These are phyloP conservation scores for Taphrorychus bicolor DNA, from an alignment of 2,888 invertebrate genomes.

Conservation along the genomic window DNA sequence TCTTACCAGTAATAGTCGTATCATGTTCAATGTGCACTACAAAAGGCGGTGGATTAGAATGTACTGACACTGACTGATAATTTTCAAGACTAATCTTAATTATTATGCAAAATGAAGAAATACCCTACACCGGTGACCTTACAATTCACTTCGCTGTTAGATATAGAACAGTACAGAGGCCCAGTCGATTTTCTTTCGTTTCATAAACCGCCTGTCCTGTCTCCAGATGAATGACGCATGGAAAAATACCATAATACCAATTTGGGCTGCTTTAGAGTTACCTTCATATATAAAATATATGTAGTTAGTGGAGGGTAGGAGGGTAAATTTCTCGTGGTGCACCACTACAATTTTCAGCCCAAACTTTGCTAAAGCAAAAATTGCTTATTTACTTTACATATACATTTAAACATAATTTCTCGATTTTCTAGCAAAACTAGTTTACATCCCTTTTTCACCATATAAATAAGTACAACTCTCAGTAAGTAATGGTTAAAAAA, in stretches of 20 bases:
- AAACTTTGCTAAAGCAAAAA: no score
- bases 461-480: no score
- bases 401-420: no score
- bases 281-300: no score
- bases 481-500: no score
- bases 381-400: no score
- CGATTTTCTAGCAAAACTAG: no score
- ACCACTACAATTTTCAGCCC: no score
- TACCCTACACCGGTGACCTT: slow-evolving; percentile 30
- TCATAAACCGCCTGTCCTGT: background rate
- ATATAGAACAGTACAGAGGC: slow-evolving; percentile 24
- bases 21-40: slow-evolving; percentile 12
- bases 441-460: no score
- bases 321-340: no score
- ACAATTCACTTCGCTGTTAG: slow-evolving; percentile 19
- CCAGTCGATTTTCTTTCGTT: slow-evolving; percentile 8
- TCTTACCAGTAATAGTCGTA: slow-evolving; percentile 11
- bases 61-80: slow-evolving; percentile 22
- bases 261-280: no score
- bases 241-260: background rate
- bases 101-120: slow-evolving; percentile 30
- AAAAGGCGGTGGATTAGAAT: slow-evolving; percentile 6
- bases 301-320: no score
- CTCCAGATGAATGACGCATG: background rate
- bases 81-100: slow-evolving; percentile 30